Evolutionary conservation across 2,888 invertebrate species (phyloP).

Genomic region (Temnothorax ravouxi): DNA sequence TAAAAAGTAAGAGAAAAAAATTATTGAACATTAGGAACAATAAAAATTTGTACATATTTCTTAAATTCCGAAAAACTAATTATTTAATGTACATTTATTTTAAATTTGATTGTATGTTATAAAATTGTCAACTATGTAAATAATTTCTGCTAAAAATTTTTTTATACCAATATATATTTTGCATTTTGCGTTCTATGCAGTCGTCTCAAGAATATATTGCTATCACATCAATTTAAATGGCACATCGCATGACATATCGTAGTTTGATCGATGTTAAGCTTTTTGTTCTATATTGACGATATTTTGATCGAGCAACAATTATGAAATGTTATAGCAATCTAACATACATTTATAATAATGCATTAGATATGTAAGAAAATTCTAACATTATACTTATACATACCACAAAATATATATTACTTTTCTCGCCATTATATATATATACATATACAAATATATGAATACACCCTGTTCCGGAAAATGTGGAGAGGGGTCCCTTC

Average conservation of each 20-base stretch:
- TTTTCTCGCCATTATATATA: conserved; percentile 52
- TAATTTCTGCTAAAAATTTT: conserved; percentile 36
- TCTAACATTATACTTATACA: conserved; percentile 63
- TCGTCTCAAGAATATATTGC: conserved; percentile 61
- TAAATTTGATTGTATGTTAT: not conserved
- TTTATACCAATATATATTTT: conserved; percentile 29
- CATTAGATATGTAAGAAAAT: conserved; percentile 59
- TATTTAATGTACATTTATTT: conserved; percentile 22
- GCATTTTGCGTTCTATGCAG: conserved; percentile 24
- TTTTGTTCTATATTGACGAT: conserved; percentile 24
- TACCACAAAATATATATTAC: conserved; percentile 77
- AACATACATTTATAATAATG: conserved; percentile 58
- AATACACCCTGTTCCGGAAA: conserved; percentile 66
- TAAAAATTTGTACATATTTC: not conserved
- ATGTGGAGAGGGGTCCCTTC: conserved; percentile 44
- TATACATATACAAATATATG: conserved; percentile 58
- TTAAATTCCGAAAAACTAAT: not conserved
- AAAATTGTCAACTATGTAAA: conserved; percentile 17
- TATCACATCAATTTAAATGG: conserved; percentile 52
- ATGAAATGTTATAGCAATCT: conserved; percentile 66
- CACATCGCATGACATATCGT: not conserved
- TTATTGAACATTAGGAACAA: not conserved
- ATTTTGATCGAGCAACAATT: conserved; percentile 63
- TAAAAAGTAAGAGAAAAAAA: not conserved
- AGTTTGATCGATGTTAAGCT: conserved; percentile 2